Evolutionary conservation across 2,113 vertebrate species (phyloP).

Genomic region (Aptenodytes forsteri): DNA sequence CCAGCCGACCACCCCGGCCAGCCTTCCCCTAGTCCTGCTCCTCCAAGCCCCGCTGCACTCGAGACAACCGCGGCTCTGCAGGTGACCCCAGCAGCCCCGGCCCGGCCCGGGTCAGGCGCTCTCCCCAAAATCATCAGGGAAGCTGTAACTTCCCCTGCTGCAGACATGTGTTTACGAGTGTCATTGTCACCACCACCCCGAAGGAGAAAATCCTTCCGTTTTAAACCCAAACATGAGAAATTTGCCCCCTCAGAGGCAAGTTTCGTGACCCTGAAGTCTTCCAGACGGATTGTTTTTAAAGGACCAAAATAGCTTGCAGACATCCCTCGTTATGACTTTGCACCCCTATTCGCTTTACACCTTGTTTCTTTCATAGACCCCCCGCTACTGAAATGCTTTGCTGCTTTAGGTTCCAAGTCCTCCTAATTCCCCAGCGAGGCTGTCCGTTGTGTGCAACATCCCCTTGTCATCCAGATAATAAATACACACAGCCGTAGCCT

Average conservation of each 20-base stretch:
- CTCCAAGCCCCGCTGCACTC: neutral
- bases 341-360: neutral
- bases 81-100: neutral
- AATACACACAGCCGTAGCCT: neutral
- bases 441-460: neutral
- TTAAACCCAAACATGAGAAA: neutral
- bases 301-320: neutral
- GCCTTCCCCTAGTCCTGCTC: neutral
- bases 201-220: neutral
- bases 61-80: fast-evolving
- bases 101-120: neutral
- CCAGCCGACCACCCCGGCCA: neutral
- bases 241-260: neutral
- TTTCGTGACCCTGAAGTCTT: neutral
- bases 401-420: neutral
- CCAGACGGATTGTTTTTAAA: neutral
- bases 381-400: neutral
- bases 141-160: neutral
- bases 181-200: neutral
- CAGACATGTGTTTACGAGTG: neutral
- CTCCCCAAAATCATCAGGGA: neutral
- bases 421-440: no score
- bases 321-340: neutral
- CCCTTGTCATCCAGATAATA: neutral
- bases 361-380: neutral